Conservation (phyloP, 1,140 invertebrate genomes). For the Battus philenor region DNA sequence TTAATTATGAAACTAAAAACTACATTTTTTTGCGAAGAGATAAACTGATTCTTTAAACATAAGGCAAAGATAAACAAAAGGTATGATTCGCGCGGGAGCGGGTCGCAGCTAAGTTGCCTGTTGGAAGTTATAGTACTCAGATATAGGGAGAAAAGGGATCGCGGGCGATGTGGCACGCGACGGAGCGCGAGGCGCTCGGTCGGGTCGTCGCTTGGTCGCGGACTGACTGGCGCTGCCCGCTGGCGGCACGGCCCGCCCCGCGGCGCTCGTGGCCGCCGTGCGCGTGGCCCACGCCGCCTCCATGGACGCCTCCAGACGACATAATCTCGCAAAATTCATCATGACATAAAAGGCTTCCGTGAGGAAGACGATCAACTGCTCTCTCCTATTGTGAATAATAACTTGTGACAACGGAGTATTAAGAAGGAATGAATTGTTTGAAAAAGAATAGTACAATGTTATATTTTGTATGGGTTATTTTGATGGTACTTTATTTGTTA, state of each 20-base stretch:
- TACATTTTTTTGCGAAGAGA: background rate
- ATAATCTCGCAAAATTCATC: slow-evolving; percentile 46
- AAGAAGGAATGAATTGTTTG: slow-evolving; percentile 7
- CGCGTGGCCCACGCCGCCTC: slow-evolving; percentile 20
- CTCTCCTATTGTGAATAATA: slow-evolving; percentile 16
- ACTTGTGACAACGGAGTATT: slow-evolving; percentile 14
- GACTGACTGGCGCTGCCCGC: slow-evolving; percentile 35
- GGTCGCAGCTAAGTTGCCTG: background rate
- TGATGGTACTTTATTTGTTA: too few species aligned
- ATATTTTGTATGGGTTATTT: too few species aligned
- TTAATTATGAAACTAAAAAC: slow-evolving; percentile 28
- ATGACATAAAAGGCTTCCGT: slow-evolving; percentile 38
- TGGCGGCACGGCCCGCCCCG: slow-evolving; percentile 29
- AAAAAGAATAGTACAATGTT: too few species aligned
- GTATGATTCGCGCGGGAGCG: background rate
- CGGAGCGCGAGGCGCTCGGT: slow-evolving; percentile 47
- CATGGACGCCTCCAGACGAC: slow-evolving; percentile 21
- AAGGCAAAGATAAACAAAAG: too few species aligned
- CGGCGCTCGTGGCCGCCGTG: slow-evolving; percentile 38
- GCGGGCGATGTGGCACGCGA: slow-evolving; percentile 28
- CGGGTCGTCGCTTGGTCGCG: slow-evolving; percentile 49
- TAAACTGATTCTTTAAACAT: too few species aligned
- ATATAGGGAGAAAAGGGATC: slow-evolving; percentile 6
- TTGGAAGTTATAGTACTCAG: slow-evolving; percentile 13
- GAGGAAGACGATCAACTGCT: slow-evolving; percentile 29